Conservation (phyloP, 23 tunicate genomes). For the Clavelina lepadiformis region DNA sequence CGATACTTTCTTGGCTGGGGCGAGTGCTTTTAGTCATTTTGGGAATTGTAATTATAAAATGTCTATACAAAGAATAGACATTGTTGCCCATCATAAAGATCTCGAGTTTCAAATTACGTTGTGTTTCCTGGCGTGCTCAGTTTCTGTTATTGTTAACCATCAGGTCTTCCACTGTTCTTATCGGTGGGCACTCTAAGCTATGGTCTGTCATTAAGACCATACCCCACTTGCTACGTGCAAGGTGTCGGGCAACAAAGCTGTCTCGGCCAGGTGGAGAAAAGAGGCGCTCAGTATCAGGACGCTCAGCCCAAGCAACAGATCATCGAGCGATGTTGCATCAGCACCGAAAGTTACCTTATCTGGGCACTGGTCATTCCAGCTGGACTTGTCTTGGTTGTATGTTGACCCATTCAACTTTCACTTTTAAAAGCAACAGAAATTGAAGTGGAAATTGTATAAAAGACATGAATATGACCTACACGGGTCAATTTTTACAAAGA, state of each 20-base stretch:
- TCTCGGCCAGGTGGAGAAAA: background rate
- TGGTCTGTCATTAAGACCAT: constrained; percentile 44
- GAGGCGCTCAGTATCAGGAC: constrained; percentile 8
- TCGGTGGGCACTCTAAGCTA: constrained; percentile 30
- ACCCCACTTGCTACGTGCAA: constrained; percentile 82
- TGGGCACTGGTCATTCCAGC: constrained; percentile 56
- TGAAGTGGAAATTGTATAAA: background rate
- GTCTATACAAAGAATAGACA: background rate
- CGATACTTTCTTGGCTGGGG: constrained; percentile 85
- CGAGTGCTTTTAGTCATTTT: constrained; percentile 6
- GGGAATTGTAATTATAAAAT: background rate
- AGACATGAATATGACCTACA: too few species aligned
- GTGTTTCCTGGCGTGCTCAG: background rate
- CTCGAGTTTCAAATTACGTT: background rate
- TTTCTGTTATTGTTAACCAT: background rate
- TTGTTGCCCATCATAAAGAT: background rate
- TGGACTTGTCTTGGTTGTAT: constrained; percentile 33
- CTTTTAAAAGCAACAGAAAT: too few species aligned
- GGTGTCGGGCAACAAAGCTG: constrained; percentile 74
- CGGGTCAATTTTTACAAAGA: too few species aligned
- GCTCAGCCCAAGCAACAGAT: constrained; percentile 57
- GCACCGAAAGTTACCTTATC: constrained; percentile 40
- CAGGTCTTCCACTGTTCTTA: constrained; percentile 51
- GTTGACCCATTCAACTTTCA: background rate
- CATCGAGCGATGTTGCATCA: constrained; percentile 75